Conservation (phyloP, 2,113 vertebrate species). For the Empidonax traillii region DNA sequence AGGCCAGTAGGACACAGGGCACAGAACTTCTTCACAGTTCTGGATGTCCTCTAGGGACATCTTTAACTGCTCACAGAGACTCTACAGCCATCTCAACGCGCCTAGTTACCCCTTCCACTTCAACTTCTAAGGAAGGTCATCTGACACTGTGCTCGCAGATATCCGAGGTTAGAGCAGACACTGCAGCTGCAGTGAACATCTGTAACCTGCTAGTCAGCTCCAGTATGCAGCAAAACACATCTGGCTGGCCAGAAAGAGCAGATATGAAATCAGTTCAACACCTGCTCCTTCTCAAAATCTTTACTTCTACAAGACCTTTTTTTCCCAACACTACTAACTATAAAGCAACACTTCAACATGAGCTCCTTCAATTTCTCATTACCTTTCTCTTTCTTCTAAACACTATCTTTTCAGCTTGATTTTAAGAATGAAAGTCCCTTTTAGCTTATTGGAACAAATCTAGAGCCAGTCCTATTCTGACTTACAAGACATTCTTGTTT, state of each 20-base stretch:
- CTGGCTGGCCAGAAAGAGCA: neutral
- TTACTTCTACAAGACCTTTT: neutral
- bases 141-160: neutral
- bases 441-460: neutral
- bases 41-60: neutral
- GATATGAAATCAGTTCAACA: neutral
- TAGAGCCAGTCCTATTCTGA: neutral
- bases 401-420: neutral
- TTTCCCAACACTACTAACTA: neutral
- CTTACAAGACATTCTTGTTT: neutral
- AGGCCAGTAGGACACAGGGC: neutral
- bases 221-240: neutral
- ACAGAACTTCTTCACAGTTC: neutral
- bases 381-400: neutral
- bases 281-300: neutral
- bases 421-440: neutral
- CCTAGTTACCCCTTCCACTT: neutral
- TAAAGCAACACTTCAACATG: neutral
- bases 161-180: neutral
- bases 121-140: neutral
- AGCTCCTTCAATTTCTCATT: neutral
- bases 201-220: neutral
- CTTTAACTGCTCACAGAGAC: neutral
- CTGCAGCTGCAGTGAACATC: neutral
- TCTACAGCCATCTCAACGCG: fast-evolving